phyloP scores from a whole-genome alignment of 2,113 vertebrate species.

The Panthera leo region DNA sequence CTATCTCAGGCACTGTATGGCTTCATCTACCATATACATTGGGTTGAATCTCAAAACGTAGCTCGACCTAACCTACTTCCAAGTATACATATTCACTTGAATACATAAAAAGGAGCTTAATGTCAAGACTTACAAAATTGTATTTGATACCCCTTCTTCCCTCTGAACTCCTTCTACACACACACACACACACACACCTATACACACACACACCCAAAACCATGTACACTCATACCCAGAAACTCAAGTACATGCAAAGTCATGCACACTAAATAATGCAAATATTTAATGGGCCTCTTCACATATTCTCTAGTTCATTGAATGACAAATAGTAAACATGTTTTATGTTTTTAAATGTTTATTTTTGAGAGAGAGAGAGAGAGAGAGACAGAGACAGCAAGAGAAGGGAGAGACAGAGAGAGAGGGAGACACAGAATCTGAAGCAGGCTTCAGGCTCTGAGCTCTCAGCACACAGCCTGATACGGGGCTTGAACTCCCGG shows the following conservation, averaged over 20 bases:
- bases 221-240: background rate
- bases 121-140: background rate
- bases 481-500: rapidly evolving
- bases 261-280: background rate
- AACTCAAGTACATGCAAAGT: background rate
- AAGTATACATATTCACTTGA: background rate
- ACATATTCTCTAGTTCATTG: background rate
- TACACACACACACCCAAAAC: background rate
- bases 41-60: background rate
- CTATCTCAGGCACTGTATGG: background rate
- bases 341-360: background rate
- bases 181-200: background rate
- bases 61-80: background rate
- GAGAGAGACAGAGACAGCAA: too few relatives aligned
- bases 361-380: too few relatives aligned
- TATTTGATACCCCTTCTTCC: background rate
- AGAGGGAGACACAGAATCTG: too few relatives aligned
- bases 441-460: too few relatives aligned
- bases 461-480: too few relatives aligned
- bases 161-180: background rate
- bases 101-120: background rate
- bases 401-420: too few relatives aligned
- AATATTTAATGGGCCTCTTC: background rate
- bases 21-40: background rate
- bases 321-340: background rate